Base-by-base conservation (phyloP, 2,888 invertebrate species). In the Leucoptera coffeella region DNA sequence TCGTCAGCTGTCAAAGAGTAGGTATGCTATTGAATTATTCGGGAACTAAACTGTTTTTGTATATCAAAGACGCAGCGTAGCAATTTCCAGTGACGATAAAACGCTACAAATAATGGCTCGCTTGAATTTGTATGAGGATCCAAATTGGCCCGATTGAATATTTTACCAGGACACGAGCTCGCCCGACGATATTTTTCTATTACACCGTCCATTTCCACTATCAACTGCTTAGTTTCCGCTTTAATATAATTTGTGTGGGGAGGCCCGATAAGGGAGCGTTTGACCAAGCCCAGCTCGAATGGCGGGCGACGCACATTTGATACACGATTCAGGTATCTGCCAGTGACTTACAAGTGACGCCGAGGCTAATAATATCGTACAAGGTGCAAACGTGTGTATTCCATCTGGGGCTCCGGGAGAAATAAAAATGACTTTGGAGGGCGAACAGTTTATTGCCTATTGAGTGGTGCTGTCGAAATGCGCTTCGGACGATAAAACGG, bases 371-470 rank as follows among this genome's bases (percentile, higher is more conserved):
- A n/a, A n/a, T n/a, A n/a, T n/a, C n/a, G n/a, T 62, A 58, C 64
- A 64, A 64, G 60, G 62, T 62, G 61, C 59, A 59, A 65, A 67
- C 53, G 55, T 57, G 57, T 58, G 57, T 55, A 55, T 46, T 51
- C 50, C 48, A 54, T 52, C 47, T 47, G 49, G 51, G 47, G 51
- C 48, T 49, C 51, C 47, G 54, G 39, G 52, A 40, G 49, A 52
- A 51, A 61, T 59, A 54, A 59, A 62, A 64, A 64, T 60, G 61
- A 62, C 60, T 64, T 59, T 60, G 51, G 57, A 56, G 60, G 60
- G 53, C 55, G 65, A 57, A 61, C 62, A 59, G 62, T 69, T 67
- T 69, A 69, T 65, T 59, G 67, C 67, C 65, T 65, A 67, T 67
- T 67, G 67, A 65, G 62, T 51, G 54, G 59, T 53, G 48, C 60